phyloP scores from a whole-genome alignment of 2,113 vertebrate genomes.

The Phylloscopus trochiloides region DNA sequence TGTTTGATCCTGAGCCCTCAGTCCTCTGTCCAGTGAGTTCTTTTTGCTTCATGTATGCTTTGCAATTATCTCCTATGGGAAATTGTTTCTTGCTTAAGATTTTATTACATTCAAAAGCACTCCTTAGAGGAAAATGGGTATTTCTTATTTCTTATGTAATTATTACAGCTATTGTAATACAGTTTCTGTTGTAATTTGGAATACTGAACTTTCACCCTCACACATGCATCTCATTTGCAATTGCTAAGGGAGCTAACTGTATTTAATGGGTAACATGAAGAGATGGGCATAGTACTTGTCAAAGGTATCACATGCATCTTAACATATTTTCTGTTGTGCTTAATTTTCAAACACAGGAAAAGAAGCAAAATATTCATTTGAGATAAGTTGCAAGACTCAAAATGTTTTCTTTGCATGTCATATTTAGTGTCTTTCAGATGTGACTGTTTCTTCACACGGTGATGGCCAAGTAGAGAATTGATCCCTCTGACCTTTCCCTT shows the following conservation, averaged over 20 bases:
- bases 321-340: not conserved
- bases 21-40: not conserved
- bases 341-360: not conserved
- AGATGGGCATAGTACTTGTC: not conserved
- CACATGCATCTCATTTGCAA: not conserved
- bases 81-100: not conserved
- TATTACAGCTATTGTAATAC: not conserved
- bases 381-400: not conserved
- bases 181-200: not conserved
- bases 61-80: not conserved
- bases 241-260: not conserved
- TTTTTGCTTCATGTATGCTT: not conserved
- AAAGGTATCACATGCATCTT: not conserved
- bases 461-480: not conserved
- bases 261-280: not conserved
- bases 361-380: not conserved
- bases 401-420: not conserved
- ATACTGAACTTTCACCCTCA: not conserved
- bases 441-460: not conserved
- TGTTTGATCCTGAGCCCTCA: not conserved
- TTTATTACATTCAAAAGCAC: not conserved
- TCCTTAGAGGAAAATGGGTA: not conserved
- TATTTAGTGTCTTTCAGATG: not conserved
- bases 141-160: not conserved
- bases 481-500: constrained; percentile 18